Base-by-base conservation (phyloP, 1,140 invertebrate genomes). In the Eulimnadia texana region DNA sequence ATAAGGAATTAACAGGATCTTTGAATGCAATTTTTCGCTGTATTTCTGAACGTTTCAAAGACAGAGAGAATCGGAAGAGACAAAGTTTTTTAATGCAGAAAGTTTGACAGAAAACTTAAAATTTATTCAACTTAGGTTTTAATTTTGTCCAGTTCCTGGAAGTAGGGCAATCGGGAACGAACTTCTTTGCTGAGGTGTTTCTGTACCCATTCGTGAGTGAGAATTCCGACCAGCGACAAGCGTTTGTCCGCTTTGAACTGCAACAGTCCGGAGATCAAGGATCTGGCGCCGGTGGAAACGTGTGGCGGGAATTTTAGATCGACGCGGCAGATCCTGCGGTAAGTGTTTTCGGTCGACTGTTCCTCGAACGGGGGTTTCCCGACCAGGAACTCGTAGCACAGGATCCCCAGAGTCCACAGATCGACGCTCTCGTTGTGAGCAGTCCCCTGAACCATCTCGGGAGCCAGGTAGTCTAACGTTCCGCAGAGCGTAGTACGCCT, bases 391-490 rank as follows among this genome's bases (percentile, higher is more conserved):
- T 98, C 93, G 68, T 89, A 98, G 67, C 87, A 90, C 0, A 96
- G 75, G 9, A 98, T 86, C 6, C 93, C 93, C 29, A 95, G 76
- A 69, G 90, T 90, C 93, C 93, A 98, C 22, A 93, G 78, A 74
- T 98, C 93, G 0, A 95, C 91, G 58, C 74, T 76, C 61, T 79
- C 74, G 67, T 88, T 87, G 67, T 97, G 90, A 0, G 84, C 80
- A 65, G 85, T 80, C 0, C 87, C 87, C 58, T 78, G 75, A 13
- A 83, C 84, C 92, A 97, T 97, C 78, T 97, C 93, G 19, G 93
- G 93, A 16, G 92, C 88, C 51, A 95, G 78, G 74, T 97, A 98
- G 75, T 98, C 94, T 54, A 96, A 74, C 0, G 94, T 97, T 2
- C 94, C 93, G 76, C 94, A 98, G 19, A 97, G 70, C 6, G 94